phyloP scores from a whole-genome alignment of 1,140 invertebrate species.

The Conus ventricosus region DNA sequence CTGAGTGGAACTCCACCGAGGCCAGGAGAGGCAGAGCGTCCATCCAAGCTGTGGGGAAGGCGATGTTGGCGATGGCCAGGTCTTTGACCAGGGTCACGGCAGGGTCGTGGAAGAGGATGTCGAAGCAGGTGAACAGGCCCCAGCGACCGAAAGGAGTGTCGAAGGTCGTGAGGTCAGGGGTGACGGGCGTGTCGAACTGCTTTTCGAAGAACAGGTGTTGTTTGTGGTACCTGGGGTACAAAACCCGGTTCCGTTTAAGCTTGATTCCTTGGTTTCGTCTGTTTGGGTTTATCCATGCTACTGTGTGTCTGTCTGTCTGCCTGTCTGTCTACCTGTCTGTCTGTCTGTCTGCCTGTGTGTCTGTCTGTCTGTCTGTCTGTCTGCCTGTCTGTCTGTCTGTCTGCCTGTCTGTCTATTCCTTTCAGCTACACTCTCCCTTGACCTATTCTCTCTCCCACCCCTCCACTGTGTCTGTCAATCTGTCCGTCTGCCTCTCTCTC shows the following conservation, averaged over 20 bases:
- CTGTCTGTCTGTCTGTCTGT: too few relatives aligned
- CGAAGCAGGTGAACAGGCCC: constrained; percentile 85
- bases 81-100: constrained; percentile 76
- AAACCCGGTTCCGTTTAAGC: background rate
- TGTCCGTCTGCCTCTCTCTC: too few relatives aligned
- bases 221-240: constrained; percentile 81
- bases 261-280: too few relatives aligned
- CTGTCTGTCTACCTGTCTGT: too few relatives aligned
- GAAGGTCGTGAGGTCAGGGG: constrained; percentile 59
- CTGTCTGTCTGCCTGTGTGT: too few relatives aligned
- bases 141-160: constrained; percentile 88
- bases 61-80: constrained; percentile 80
- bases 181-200: constrained; percentile 78
- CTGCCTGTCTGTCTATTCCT: too few relatives aligned
- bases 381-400: too few relatives aligned
- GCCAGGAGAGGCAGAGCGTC: constrained; percentile 82
- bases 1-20: constrained; percentile 76
- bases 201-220: constrained; percentile 76
- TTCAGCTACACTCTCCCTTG: too few relatives aligned
- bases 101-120: constrained; percentile 83
- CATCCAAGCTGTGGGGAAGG: constrained; percentile 85
- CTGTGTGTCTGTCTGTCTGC: too few relatives aligned
- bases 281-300: too few relatives aligned
- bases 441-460: too few relatives aligned
- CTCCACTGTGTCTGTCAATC: too few relatives aligned